Conservation (phyloP, 2,113 vertebrate species). For the Apeltes quadracus region DNA sequence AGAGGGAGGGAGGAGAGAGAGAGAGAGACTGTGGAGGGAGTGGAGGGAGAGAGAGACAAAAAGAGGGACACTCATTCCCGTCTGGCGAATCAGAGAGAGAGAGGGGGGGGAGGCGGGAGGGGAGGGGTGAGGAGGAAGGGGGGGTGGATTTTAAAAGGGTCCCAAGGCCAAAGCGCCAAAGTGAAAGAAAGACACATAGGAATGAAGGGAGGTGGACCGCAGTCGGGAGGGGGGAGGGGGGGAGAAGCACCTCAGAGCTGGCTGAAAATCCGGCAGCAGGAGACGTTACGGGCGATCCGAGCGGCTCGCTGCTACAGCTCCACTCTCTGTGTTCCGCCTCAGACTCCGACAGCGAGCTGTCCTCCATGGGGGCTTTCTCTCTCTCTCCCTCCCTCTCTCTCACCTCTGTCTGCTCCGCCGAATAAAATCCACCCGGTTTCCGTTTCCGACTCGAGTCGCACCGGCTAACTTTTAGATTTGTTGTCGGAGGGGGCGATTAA, state of each 20-base stretch:
- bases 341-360: constrained; percentile 71
- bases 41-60: constrained; percentile 83
- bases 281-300: constrained; percentile 68
- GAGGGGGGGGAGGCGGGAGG: constrained; percentile 52
- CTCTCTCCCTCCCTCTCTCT: constrained; percentile 38
- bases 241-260: constrained; percentile 77
- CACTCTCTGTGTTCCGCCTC: constrained; percentile 77
- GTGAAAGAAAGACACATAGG: constrained; percentile 88
- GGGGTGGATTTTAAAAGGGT: constrained; percentile 93
- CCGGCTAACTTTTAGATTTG: constrained; percentile 39
- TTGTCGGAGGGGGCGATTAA: constrained; percentile 3
- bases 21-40: constrained; percentile 80
- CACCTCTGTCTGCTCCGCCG: constrained; percentile 33
- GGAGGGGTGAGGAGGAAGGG: background rate
- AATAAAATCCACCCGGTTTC: constrained; percentile 63
- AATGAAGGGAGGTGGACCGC: constrained; percentile 75
- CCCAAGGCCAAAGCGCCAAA: constrained; percentile 90
- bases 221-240: constrained; percentile 67
- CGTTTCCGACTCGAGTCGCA: constrained; percentile 45
- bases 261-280: constrained; percentile 78
- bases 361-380: constrained; percentile 65
- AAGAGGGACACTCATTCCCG: constrained; percentile 91
- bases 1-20: constrained; percentile 74
- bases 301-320: constrained; percentile 73
- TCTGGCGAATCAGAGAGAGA: constrained; percentile 96